A percentile compares a stretch with the other conserved stretches of the same genome.
Conservation (phyloP, 2,888 invertebrate genomes). For the Sicus ferrugineus region DNA sequence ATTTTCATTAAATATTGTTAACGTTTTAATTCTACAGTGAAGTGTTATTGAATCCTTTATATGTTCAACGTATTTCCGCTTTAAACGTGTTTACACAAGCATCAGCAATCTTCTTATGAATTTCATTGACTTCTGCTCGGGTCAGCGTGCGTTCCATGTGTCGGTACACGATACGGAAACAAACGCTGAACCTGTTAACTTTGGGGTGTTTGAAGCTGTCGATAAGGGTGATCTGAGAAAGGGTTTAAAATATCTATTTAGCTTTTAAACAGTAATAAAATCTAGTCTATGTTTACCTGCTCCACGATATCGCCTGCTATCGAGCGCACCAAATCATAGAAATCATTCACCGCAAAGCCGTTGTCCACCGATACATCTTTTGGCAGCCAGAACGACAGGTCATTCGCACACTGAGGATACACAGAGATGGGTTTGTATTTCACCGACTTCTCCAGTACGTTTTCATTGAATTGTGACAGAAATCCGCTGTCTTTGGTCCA, state of each 20-base stretch:
- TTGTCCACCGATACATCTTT: slow-evolving; percentile 65
- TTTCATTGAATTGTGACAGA: slow-evolving; percentile 83
- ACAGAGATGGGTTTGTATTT: slow-evolving; percentile 84
- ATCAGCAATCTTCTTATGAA: slow-evolving; percentile 81
- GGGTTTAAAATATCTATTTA: slow-evolving; percentile 24
- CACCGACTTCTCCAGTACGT: slow-evolving; percentile 72
- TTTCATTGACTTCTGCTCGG: slow-evolving; percentile 82
- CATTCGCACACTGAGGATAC: slow-evolving; percentile 88
- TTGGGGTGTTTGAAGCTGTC: slow-evolving; percentile 91
- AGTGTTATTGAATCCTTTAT: not conserved
- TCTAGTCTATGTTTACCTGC: slow-evolving; percentile 70
- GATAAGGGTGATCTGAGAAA: slow-evolving; percentile 74
- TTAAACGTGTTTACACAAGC: slow-evolving; percentile 64
- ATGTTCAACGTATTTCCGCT: slow-evolving; percentile 59
- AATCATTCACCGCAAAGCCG: slow-evolving; percentile 81
- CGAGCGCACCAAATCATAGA: slow-evolving; percentile 89
- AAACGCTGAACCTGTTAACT: slow-evolving; percentile 81
- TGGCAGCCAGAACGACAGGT: slow-evolving; percentile 97
- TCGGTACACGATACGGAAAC: slow-evolving; percentile 91
- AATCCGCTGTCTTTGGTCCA: slow-evolving; percentile 96
- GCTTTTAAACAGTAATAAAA: not conserved
- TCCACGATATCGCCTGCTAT: slow-evolving; percentile 93
- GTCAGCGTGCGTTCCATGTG: slow-evolving; percentile 89
- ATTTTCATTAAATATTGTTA: no score
- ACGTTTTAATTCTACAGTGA: no score